These are phyloP conservation scores for Gnathonemus longibarbis DNA, from an alignment of 2,113 vertebrate species.

Conservation along the genomic window DNA sequence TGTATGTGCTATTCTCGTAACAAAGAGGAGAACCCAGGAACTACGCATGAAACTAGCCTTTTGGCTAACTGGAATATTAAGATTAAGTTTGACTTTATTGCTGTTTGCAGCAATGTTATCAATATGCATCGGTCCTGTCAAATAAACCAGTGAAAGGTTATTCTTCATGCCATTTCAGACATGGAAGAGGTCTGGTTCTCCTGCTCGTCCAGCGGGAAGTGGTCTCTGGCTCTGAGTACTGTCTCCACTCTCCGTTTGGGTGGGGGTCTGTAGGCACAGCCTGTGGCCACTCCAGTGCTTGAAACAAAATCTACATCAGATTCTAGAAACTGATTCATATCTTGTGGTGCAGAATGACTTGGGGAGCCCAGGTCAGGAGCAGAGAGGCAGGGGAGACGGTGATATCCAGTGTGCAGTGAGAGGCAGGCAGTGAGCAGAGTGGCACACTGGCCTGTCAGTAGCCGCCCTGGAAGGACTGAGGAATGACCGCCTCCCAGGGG, in stretches of 20 bases:
- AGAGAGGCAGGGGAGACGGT: not conserved
- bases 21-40: not conserved
- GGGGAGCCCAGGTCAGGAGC: not conserved
- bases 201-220: not conserved
- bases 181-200: not conserved
- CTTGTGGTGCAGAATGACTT: not conserved
- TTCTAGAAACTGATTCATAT: not conserved
- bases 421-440: not conserved
- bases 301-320: not conserved
- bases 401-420: not conserved
- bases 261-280: not conserved
- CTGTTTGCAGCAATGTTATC: not conserved
- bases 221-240: not conserved
- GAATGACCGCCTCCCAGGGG: not conserved
- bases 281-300: not conserved
- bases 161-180: not conserved
- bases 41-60: not conserved
- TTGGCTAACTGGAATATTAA: not conserved
- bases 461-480: not conserved
- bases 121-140: not conserved
- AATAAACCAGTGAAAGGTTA: not conserved
- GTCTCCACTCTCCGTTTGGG: not conserved
- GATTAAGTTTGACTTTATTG: not conserved
- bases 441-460: not conserved
- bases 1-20: not conserved